These are phyloP conservation scores for Phrynocephalus vlangalii DNA, from an alignment of 2,797 vertebrate species.

Conservation along the genomic window DNA sequence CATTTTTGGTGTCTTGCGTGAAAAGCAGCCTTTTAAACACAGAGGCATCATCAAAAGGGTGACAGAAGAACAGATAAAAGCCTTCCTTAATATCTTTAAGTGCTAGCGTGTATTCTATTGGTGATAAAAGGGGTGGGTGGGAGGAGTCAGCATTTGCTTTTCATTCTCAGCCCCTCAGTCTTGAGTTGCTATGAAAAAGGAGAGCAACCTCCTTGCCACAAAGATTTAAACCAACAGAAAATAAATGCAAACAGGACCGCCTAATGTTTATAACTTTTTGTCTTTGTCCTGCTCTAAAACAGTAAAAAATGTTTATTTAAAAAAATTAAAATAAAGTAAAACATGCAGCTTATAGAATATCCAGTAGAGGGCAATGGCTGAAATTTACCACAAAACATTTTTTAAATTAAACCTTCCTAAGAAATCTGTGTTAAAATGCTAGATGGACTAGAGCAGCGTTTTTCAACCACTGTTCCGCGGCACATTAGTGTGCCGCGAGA, in stretches of 20 bases:
- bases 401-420: neutral
- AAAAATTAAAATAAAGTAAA: neutral
- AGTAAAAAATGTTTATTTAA: neutral
- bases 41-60: neutral
- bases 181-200: neutral
- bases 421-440: neutral
- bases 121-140: neutral
- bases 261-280: neutral
- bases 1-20: no score
- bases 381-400: slow-evolving; percentile 5
- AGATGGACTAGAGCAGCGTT: neutral
- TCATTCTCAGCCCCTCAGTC: neutral
- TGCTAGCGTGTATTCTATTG: neutral
- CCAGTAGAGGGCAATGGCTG: neutral
- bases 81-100: neutral
- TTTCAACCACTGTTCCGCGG: no score
- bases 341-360: neutral
- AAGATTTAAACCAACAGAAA: neutral
- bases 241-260: neutral
- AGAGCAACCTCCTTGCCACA: neutral
- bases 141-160: neutral
- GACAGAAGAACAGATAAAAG: neutral
- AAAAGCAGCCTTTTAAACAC: neutral
- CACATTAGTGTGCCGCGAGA: no score
- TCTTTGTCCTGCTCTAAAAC: neutral